Conservation (phyloP, 1,140 invertebrate genomes). For the Diabrotica undecimpunctata region DNA sequence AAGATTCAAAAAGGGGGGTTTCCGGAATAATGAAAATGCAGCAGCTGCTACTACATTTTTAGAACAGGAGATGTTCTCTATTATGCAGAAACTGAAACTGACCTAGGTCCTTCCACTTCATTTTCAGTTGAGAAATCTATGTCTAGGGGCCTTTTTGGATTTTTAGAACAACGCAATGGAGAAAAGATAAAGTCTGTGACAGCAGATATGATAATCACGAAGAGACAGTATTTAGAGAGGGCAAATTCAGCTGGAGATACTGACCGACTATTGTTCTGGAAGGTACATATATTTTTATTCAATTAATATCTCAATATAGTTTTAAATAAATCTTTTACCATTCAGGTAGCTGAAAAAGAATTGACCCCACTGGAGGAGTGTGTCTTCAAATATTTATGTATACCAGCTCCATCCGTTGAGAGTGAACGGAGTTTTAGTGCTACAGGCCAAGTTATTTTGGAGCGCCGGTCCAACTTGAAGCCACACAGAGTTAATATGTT, state of each 20-base stretch:
- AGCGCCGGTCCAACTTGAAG: not conserved
- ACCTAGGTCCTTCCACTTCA: no score
- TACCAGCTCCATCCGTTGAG: slow-evolving; percentile 15
- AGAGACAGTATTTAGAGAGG: slow-evolving; percentile 18
- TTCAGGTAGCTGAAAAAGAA: not conserved
- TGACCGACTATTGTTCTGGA: slow-evolving; percentile 19
- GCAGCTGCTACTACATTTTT: slow-evolving; percentile 10
- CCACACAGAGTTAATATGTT: no score
- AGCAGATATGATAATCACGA: slow-evolving; percentile 15
- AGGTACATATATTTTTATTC: not conserved
- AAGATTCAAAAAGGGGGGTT: slow-evolving; percentile 20
- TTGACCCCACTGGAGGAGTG: not conserved
- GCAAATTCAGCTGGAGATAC: not conserved
- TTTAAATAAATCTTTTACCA: not conserved
- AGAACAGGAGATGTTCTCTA: slow-evolving; percentile 20
- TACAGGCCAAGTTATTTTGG: slow-evolving; percentile 7
- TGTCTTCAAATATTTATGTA: slow-evolving; percentile 13
- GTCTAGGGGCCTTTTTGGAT: not conserved
- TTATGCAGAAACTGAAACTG: not conserved
- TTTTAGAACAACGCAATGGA: not conserved
- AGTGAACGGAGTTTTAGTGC: slow-evolving; percentile 8
- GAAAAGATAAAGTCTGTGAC: slow-evolving; percentile 8
- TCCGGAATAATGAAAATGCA: slow-evolving; percentile 18
- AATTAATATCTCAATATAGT: not conserved
- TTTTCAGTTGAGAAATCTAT: no score